Base-by-base conservation (phyloP, 2,888 invertebrate genomes). In the Drosophila merina region DNA sequence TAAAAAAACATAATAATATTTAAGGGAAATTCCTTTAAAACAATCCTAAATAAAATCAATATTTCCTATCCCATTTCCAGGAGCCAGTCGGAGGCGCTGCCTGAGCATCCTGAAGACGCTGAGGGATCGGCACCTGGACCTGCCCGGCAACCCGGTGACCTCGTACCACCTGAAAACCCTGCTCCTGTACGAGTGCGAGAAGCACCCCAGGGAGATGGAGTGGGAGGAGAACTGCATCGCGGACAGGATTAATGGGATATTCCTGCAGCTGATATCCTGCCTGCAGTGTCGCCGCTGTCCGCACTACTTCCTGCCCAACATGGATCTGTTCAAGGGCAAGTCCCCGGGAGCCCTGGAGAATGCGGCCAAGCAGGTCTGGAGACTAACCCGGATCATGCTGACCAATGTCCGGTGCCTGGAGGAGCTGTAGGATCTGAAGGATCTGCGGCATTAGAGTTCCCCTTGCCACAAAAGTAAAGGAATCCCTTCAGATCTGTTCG, bases 221-320 rank as follows among this genome's bases (percentile, higher is more conserved):
- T 98, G 98, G 98, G 97, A 97, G 92, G 98, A 98, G 91, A 94
- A 95, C 4, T 96, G 96, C 76, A 94, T 98, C 76, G 98, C 97
- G 0, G 98, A 98, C 92, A 93, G 98, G 55, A 96, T 98, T 88
- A 97, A 97, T 92, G 98, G 98, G 3, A 97, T 99, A 74, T 96
- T 98, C 80, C 93, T 99, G 73, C 98, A 98, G 92, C 92, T 99
- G 89, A 98, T 99, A 86, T 97, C 97, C 30, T 98, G 98, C 90
- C 94, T 98, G 78, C 98, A 99, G 92, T 98, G 98, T 91, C 95
- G 98, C 57, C 93, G 97, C 64, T 99, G 98, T 92, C 98, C 98
- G 38, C 98, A 99, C 92, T 98, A 98, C 91, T 98, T 98, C 93
- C 93, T 98, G 77, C 98, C 98, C 28, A 96, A 96, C 89, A 94